Evolutionary conservation across 1,140 invertebrate species (phyloP), one percentile per base, ranked within the genome.

Genomic region (Eriosoma lanigerum): DNA sequence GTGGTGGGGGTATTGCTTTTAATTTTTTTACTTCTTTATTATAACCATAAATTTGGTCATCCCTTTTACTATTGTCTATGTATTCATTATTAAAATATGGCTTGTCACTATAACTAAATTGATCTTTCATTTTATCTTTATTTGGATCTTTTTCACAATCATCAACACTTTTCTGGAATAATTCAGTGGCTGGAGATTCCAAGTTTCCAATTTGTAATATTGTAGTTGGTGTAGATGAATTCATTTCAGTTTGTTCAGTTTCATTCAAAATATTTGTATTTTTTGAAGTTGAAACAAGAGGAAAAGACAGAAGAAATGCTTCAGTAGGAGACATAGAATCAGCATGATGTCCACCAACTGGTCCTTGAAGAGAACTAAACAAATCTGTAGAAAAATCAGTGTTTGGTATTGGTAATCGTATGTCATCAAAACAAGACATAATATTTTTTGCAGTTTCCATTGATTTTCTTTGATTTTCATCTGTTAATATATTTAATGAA

Each of bases 271-370:
- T 88, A 82, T 90, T 89, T 1, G 88, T 87, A 76, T 88, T 89
- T 85, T 87, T 88, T 26, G 84, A 84, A 12, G 88, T 88, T 3
- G 90, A 90, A 1, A 93, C 92, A 17, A 93, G 85, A 1, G 92
- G 92, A 83, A 93, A 93, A 12, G 92, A 90, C 85, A 92, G 88
- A 24, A 93, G 85, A 84, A 93, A 93, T 12, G 92, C 92, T 32
- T 91, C 92, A 13, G 92, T 93, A 15, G 92, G 92, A 24, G 92
- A 93, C 82, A 92, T 91, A 13, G 90, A 90, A 83, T 90, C 89
- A 0, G 89, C 87, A 85, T 91, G 89, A 82, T 90, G 89, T 52
- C 88, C 88, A 81, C 88, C 89, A 0, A 88, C 86, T 24, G 89
- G 88, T 24, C 90, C 89, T 84, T 90, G 89, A 73, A 91, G 85